A percentile compares a stretch with the other conserved stretches of the same genome.
phyloP scores from a whole-genome alignment of 2,113 vertebrate genomes.

The Syngnathus floridae region DNA sequence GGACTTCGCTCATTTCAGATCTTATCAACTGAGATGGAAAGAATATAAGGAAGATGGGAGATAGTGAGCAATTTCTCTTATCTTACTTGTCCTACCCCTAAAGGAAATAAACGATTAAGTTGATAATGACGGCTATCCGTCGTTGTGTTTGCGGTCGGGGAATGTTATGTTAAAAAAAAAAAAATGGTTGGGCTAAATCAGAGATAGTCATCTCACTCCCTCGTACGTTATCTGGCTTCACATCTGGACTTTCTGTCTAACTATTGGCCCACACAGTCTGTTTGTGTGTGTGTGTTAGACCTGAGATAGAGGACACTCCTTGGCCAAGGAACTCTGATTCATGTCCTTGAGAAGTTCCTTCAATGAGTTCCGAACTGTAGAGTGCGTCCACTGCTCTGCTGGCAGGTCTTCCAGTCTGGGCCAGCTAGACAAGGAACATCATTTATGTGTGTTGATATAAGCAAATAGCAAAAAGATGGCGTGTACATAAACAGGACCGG shows the following conservation, averaged over 20 bases:
- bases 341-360: conserved; percentile 97
- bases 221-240: conserved; percentile 44
- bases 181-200: conserved; percentile 35
- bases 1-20: conserved; percentile 34
- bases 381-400: conserved; percentile 93
- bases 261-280: conserved; percentile 31
- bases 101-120: conserved; percentile 84
- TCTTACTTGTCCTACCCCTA: conserved; percentile 77
- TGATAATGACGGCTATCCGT: conserved; percentile 77
- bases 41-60: conserved; percentile 14
- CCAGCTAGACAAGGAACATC: conserved; percentile 60
- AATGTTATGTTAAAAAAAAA: conserved; percentile 29
- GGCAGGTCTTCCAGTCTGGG: conserved; percentile 94
- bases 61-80: conserved; percentile 37
- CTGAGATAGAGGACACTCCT: conserved; percentile 96
- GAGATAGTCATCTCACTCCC: conserved; percentile 40
- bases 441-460: background rate
- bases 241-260: conserved; percentile 50
- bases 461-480: background rate
- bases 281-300: conserved; percentile 54
- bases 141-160: conserved; percentile 36
- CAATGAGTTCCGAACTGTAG: conserved; percentile 91
- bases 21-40: conserved; percentile 24
- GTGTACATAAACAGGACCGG: background rate
- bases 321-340: conserved; percentile 97